Base-by-base conservation (phyloP, 2,113 vertebrate species). In the Physeter macrocephalus region DNA sequence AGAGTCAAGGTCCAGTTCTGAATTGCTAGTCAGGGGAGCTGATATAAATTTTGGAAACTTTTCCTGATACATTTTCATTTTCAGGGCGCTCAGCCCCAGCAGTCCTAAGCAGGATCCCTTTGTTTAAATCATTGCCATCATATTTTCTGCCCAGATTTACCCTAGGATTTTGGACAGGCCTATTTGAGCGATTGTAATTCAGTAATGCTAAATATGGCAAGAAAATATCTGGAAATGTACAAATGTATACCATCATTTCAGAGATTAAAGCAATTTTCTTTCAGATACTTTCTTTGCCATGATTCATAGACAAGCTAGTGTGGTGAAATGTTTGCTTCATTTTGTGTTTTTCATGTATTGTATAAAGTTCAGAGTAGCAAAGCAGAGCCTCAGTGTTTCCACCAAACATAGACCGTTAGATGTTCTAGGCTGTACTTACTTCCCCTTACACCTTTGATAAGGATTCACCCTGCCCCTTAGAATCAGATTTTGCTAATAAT, bases 111-210 rank as follows among this genome's bases (percentile, higher is more conserved):
- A 96, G 25, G 36, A 43, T 97, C 84, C 46, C 85, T 2, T 85
- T 96, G n/a, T 91, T 96, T 97, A 81, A 97, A 88, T 95, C 62
- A 80, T 75, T 90, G 64, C 34, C 72, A 67, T 87, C 90, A 52
- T 69, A 67, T 95, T 90, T 85, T 64, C 25, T 71, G 5, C 62
- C 94, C 31, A 89, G 46, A 67, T 78, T 88, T 97, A 97, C 71
- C 90, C 46, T 80, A 85, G 92, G 88, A 66, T 97, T n/a, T n/a
- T 2, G 71, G 31, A 67, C 78, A 96, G 87, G 36, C 87, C 54
- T 64, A 10, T n/a, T 93, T 94, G 78, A 81, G 90, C 59, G 61
- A 82, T 41, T 84, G 69, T 59, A 86, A 96, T 82, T 92, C 96
- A 34, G 29, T 2, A 0, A 39, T 92, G 43, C 49, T 25, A 89